Conservation (phyloP, 2,888 invertebrate species). For the Tipula helvola region DNA sequence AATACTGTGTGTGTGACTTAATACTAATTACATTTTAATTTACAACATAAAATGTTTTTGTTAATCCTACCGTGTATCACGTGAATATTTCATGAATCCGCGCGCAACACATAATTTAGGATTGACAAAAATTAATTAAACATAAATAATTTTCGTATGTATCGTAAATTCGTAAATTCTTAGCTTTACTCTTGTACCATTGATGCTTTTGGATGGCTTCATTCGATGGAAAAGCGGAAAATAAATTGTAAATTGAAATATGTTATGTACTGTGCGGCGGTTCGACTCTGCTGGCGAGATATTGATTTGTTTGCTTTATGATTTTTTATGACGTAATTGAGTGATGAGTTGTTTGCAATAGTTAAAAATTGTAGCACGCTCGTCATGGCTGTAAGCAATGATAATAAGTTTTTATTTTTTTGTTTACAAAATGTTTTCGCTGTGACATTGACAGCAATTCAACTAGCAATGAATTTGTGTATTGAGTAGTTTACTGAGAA, state of each 20-base stretch:
- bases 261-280: neutral
- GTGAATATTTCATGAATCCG: neutral
- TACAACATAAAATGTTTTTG: neutral
- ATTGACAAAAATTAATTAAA: neutral
- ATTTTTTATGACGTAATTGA: neutral
- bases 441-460: neutral
- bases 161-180: neutral
- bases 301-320: neutral
- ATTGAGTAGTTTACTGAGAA: too few relatives aligned
- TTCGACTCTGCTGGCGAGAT: neutral
- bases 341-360: neutral
- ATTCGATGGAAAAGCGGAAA: neutral
- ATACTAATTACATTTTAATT: neutral
- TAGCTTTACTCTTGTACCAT: neutral
- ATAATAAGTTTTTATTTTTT: neutral
- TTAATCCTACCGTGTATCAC: neutral
- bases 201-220: neutral
- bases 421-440: neutral
- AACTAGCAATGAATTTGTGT: neutral
- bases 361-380: neutral
- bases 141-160: neutral
- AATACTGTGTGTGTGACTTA: neutral
- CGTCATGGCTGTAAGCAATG: neutral
- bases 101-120: neutral
- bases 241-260: neutral